These are phyloP conservation scores for Cottoperca gobio DNA, from an alignment of 2,797 vertebrate species.

Conservation along the genomic window DNA sequence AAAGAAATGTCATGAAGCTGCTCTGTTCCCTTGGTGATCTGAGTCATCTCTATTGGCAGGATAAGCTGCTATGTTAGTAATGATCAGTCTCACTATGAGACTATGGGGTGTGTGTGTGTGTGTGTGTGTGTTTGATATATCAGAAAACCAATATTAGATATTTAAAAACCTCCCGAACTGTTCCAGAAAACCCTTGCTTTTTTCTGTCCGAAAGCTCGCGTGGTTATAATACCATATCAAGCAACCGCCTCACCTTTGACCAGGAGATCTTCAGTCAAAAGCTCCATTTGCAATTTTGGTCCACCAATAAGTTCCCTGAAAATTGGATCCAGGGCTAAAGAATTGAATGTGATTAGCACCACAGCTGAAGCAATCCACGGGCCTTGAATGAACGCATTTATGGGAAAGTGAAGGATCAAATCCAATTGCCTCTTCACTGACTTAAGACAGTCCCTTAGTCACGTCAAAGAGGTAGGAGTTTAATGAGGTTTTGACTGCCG, in stretches of 20 bases:
- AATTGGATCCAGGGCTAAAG: constrained; percentile 74
- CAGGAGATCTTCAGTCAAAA: constrained; percentile 49
- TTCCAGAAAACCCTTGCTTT: not conserved
- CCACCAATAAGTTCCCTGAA: constrained; percentile 70
- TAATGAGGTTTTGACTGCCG: constrained; percentile 74
- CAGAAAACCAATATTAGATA: constrained; percentile 40
- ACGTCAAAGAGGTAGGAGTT: constrained; percentile 65
- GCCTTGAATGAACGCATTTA: constrained; percentile 67
- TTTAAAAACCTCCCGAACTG: constrained; percentile 21
- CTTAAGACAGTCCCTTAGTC: constrained; percentile 65
- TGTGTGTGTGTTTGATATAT: constrained; percentile 45
- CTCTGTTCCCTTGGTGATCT: constrained; percentile 76
- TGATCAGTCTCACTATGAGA: constrained; percentile 60
- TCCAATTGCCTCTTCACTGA: constrained; percentile 70
- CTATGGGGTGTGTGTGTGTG: constrained; percentile 36
- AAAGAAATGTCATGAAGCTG: constrained; percentile 33
- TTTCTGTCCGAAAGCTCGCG: constrained; percentile 10
- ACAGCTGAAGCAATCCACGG: constrained; percentile 68
- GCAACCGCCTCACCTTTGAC: constrained; percentile 38
- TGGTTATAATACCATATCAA: constrained; percentile 22
- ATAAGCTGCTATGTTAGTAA: constrained; percentile 48
- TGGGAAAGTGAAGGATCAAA: constrained; percentile 73
- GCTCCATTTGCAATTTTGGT: constrained; percentile 66
- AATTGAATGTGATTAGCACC: constrained; percentile 70
- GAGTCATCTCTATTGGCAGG: constrained; percentile 68